These are phyloP conservation scores for Heterotilapia buettikoferi DNA, from an alignment of 2,113 vertebrate species.

Conservation along the genomic window DNA sequence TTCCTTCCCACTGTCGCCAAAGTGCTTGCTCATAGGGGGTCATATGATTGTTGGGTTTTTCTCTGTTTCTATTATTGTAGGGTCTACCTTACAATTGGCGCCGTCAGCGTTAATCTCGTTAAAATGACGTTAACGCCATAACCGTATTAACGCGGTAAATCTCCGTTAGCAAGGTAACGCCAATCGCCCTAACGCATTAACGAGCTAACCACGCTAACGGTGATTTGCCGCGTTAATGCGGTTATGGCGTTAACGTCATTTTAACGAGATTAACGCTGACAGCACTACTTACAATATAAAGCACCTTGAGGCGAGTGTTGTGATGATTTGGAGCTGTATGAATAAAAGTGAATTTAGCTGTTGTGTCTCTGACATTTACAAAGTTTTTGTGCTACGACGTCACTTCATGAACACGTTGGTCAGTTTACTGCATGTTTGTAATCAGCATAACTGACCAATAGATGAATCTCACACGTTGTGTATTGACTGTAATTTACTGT, in stretches of 20 bases:
- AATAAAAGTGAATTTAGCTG: neutral
- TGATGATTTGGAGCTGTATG: rapidly evolving
- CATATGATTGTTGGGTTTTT: rapidly evolving
- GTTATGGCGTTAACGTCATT: too few species aligned
- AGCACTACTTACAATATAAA: neutral
- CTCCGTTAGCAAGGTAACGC: neutral
- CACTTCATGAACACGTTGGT: neutral
- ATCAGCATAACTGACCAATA: neutral
- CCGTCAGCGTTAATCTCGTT: neutral
- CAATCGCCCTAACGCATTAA: too few species aligned
- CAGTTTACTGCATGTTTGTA: neutral
- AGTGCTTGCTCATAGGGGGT: neutral
- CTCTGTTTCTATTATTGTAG: rapidly evolving
- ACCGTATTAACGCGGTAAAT: rapidly evolving
- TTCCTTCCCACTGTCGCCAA: neutral
- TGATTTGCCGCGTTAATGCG: too few species aligned
- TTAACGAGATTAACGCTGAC: neutral
- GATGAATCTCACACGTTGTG: neutral
- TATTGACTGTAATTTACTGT: neutral
- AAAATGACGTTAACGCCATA: rapidly evolving
- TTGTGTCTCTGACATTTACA: neutral
- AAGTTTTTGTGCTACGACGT: neutral
- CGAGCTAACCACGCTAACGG: too few species aligned
- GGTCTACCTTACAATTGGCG: neutral
- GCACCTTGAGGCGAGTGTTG: neutral